These are phyloP conservation scores for Daktulosphaira vitifoliae DNA, from an alignment of 1,140 invertebrate genomes.

Conservation along the genomic window DNA sequence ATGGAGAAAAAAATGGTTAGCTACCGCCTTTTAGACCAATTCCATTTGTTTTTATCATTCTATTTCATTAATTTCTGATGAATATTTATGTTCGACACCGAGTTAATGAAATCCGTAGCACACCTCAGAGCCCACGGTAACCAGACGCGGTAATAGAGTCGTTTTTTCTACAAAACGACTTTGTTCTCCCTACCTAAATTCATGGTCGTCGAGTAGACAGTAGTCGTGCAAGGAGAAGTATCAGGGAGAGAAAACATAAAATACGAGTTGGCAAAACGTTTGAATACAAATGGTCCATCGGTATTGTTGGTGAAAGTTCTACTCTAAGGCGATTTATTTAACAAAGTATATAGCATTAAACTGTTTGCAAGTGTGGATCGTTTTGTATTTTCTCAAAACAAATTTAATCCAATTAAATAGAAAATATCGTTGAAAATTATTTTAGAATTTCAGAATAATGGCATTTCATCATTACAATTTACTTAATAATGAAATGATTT, in stretches of 20 bases:
- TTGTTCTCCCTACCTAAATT: neutral
- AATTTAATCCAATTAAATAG: too few relatives aligned
- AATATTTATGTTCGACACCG: slow-evolving; percentile 26
- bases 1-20: slow-evolving; percentile 6
- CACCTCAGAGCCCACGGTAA: slow-evolving; percentile 4
- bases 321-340: too few relatives aligned
- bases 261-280: slow-evolving; percentile 30
- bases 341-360: too few relatives aligned
- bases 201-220: neutral
- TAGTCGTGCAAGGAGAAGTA: too few relatives aligned
- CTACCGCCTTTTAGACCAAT: neutral
- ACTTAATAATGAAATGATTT: too few relatives aligned
- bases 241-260: slow-evolving; percentile 6
- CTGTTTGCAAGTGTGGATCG: too few relatives aligned
- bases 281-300: slow-evolving; percentile 25
- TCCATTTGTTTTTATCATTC: slow-evolving; percentile 33
- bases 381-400: too few relatives aligned
- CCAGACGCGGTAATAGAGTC: slow-evolving; percentile 28
- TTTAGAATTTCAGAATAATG: too few relatives aligned
- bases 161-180: slow-evolving; percentile 25
- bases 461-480: too few relatives aligned
- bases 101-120: slow-evolving; percentile 22
- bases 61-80: slow-evolving; percentile 33
- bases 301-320: slow-evolving; percentile 8
- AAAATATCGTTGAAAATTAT: too few relatives aligned